Conservation (phyloP, 2,113 vertebrate genomes). For the Nesogale talazaci region DNA sequence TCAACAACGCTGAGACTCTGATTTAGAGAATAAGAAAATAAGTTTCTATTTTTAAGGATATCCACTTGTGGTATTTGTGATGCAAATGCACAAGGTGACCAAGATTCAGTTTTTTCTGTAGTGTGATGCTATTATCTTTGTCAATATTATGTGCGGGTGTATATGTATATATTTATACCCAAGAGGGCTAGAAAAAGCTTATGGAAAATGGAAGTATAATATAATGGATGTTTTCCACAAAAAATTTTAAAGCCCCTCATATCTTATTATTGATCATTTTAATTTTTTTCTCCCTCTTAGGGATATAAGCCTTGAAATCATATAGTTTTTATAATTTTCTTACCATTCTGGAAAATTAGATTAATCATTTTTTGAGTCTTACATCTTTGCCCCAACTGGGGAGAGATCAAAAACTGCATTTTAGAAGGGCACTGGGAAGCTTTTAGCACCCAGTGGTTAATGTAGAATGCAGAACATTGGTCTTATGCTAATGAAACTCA, state of each 20-base stretch:
- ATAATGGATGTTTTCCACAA: too few species aligned
- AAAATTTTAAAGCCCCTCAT: too few species aligned
- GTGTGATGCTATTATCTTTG: neutral
- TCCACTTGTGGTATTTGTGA: neutral
- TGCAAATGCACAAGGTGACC: neutral
- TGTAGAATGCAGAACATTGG: too few species aligned
- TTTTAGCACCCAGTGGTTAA: too few species aligned
- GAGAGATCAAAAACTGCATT: too few species aligned
- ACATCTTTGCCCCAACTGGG: too few species aligned
- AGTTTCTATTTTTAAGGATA: neutral
- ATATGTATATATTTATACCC: too few species aligned
- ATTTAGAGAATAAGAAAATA: neutral
- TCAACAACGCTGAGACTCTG: neutral
- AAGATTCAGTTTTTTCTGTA: neutral
- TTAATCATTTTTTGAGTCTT: too few species aligned
- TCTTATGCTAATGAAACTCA: too few species aligned
- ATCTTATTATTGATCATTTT: conserved; percentile 17
- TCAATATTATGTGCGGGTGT: neutral
- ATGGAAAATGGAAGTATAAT: too few species aligned
- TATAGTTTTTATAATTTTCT: neutral
- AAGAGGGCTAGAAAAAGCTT: too few species aligned
- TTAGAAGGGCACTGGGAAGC: too few species aligned
- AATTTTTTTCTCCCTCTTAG: neutral
- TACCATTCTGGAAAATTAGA: neutral
- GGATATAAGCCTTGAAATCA: neutral